These are phyloP conservation scores for Drosophila affinis DNA, from an alignment of 2,888 invertebrate species.

Conservation along the genomic window DNA sequence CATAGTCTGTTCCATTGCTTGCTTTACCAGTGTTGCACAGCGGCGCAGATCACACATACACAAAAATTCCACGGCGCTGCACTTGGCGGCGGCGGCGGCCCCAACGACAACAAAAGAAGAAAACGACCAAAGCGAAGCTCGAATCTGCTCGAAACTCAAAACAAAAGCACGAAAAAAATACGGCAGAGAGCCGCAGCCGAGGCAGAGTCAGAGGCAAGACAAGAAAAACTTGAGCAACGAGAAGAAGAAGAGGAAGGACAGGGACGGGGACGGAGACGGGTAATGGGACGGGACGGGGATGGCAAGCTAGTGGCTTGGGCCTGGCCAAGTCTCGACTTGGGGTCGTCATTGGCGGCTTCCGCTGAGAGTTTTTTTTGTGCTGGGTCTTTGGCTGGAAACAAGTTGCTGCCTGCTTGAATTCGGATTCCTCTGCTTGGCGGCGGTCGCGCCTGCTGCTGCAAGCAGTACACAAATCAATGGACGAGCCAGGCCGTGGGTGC, in stretches of 20 bases:
- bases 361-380: conserved; percentile 49
- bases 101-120: conserved; percentile 25
- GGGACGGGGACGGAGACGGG: conserved; percentile 44
- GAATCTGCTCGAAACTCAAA: conserved; percentile 47
- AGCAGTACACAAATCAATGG: conserved; percentile 68
- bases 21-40: conserved; percentile 62
- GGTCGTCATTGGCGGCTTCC: conserved; percentile 76
- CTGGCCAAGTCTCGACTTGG: conserved; percentile 35
- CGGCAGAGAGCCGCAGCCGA: conserved; percentile 15
- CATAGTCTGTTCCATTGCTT: neutral
- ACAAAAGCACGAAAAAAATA: conserved; percentile 31
- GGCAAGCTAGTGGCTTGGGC: conserved; percentile 51
- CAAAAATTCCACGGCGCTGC: conserved; percentile 44
- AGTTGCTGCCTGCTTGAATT: conserved; percentile 27
- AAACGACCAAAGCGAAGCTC: conserved; percentile 69
- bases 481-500: neutral
- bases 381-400: conserved; percentile 17
- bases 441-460: conserved; percentile 32
- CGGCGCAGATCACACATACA: conserved; percentile 21
- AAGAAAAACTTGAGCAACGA: conserved; percentile 38
- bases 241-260: conserved; percentile 22
- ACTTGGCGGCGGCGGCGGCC: conserved; percentile 64
- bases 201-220: conserved; percentile 28
- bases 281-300: conserved; percentile 47
- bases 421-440: conserved; percentile 22